Percentiles rank a stretch among this genome's conserved stretches.
phyloP scores from a whole-genome alignment of 92 coral and sea anemone species.

The Virgularia gustaviana region DNA sequence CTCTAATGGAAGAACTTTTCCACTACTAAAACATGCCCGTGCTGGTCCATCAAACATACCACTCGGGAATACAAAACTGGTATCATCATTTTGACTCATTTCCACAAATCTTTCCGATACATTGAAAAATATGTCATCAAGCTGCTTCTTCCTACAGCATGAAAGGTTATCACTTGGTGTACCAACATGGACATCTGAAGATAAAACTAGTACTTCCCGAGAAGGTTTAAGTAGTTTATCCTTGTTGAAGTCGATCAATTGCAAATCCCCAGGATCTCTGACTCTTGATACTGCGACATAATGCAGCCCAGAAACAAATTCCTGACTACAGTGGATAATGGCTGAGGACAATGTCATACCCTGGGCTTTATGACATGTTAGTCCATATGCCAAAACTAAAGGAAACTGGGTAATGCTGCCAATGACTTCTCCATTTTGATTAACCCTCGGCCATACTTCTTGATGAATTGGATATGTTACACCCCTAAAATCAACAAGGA shows the following conservation, averaged over 20 bases:
- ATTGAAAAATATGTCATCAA: background rate
- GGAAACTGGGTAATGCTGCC: constrained; percentile 38
- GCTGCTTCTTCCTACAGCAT: constrained; percentile 13
- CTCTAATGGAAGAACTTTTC: background rate
- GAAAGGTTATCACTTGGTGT: background rate
- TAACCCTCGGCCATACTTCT: constrained; percentile 30
- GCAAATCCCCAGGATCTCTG: constrained; percentile 11
- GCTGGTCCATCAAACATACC: constrained; percentile 30
- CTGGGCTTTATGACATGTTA: constrained; percentile 46
- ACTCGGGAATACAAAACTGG: constrained; percentile 14
- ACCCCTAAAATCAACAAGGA: background rate
- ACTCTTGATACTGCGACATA: constrained; percentile 44
- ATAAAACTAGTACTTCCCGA: background rate
- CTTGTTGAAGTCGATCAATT: constrained; percentile 21
- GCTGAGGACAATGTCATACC: constrained; percentile 31
- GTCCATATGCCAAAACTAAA: constrained; percentile 32
- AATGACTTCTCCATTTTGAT: background rate
- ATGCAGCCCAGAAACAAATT: constrained; percentile 34
- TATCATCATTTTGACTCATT: background rate
- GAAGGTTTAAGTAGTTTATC: constrained; percentile 24
- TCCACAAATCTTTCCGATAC: constrained; percentile 18
- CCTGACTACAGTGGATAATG: constrained; percentile 26
- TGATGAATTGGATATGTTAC: constrained; percentile 11
- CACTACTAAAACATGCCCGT: constrained; percentile 22
- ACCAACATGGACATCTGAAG: background rate